A percentile compares a stretch with the other conserved stretches of the same genome.
Conservation (phyloP, 1,140 invertebrate species). For the Drosophila ohnishii region DNA sequence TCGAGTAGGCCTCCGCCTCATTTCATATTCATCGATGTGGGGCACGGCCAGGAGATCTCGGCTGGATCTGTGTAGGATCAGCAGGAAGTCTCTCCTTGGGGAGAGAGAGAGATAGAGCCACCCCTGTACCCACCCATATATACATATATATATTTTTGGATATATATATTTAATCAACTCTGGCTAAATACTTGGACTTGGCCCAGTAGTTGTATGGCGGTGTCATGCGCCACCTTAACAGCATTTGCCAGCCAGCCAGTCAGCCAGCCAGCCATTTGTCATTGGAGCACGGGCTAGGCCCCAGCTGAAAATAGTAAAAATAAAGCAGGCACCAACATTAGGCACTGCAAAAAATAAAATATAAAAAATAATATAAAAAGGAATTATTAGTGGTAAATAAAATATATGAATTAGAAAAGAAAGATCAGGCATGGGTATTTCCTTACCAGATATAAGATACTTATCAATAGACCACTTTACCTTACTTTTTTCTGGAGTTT, state of each 20-base stretch:
- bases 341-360: constrained; percentile 11
- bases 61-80: constrained; percentile 46
- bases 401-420: too few species aligned
- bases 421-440: too few species aligned
- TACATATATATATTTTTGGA: constrained; percentile 2
- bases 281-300: constrained; percentile 41
- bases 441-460: neutral
- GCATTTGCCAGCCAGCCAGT: constrained; percentile 67
- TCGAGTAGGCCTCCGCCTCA: constrained; percentile 68
- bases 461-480: too few species aligned
- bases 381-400: neutral
- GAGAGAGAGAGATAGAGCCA: neutral
- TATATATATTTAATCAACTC: constrained; percentile 35
- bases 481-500: neutral
- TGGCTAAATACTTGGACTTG: constrained; percentile 66
- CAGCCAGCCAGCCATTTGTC: constrained; percentile 50
- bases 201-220: constrained; percentile 62
- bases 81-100: constrained; percentile 30
- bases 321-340: constrained; percentile 7
- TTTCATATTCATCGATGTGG: constrained; percentile 80
- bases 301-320: constrained; percentile 26
- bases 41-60: constrained; percentile 38
- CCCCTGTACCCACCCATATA: constrained; percentile 2
- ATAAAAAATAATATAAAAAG: neutral
- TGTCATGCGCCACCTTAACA: constrained; percentile 81